Base-by-base conservation (phyloP, 2,113 vertebrate species). In the Gavialis gangeticus region DNA sequence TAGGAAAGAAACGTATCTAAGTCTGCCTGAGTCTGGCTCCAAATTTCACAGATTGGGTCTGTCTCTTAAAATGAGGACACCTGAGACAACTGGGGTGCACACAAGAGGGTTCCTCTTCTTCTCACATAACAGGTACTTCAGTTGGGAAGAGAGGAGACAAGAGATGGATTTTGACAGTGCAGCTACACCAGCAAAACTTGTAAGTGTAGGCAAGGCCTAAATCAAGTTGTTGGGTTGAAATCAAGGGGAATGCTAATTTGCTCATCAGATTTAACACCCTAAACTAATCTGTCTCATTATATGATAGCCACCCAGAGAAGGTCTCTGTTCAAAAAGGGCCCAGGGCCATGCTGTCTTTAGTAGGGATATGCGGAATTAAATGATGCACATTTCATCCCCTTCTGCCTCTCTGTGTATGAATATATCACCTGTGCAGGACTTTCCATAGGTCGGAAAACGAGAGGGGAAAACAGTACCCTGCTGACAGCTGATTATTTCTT, bases 161-260 rank as follows among this genome's bases (percentile, higher is more conserved):
- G 22, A 34, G 28, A 59, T 46, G 46, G 46, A 46, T 96, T 94
- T 76, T 85, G 57, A 80, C 77, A 85, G 75, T 15, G 56, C 0
- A 76, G 90, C 69, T 91, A 87, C 79, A 83, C 75, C 92, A 91
- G 95, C 91, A 92, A 22, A 66, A 79, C 88, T 63, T 88, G 84
- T 75, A 3, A 63, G 77, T 37, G 89, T 84, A 78, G 87, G 75
- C 87, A 91, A 69, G 89, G 76, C 60, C 81, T 58, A 4, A 79
- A 64, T 34, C 76, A 27, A 28, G 10, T 1, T 22, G 57, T 34
- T 12, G 64, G 64, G 64, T 24, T n/a, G 34, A 58, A 69, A 25
- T 58, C 80, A 34, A 54, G 63, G 63, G 69, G 64, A 58, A 34
- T 58, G 19, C 27, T 5, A 16, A 16, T 56, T 82, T 58, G n/a